These are phyloP conservation scores for Heliothis peltigera DNA, from an alignment of 2,888 invertebrate species.

Conservation along the genomic window DNA sequence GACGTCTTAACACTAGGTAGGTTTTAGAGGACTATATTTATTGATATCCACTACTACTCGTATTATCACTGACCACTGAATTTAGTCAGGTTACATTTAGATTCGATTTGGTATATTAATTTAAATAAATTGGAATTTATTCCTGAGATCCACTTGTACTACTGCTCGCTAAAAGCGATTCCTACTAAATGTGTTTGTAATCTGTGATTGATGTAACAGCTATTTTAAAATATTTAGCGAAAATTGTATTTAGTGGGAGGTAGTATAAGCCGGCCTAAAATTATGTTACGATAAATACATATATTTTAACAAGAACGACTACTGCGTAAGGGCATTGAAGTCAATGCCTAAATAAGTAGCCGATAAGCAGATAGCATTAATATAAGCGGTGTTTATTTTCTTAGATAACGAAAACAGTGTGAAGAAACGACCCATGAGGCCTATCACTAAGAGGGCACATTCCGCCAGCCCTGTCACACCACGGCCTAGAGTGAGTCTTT, in stretches of 20 bases:
- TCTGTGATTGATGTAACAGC: too few relatives aligned
- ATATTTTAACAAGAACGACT: conserved; percentile 16
- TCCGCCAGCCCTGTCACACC: conserved; percentile 67
- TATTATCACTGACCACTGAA: too few relatives aligned
- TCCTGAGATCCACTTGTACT: background rate
- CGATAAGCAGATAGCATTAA: conserved; percentile 48
- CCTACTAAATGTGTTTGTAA: too few relatives aligned
- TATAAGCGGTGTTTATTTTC: conserved; percentile 34
- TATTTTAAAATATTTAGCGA: background rate
- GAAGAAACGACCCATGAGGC: conserved; percentile 61
- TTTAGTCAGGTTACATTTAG: background rate
- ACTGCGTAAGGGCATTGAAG: conserved; percentile 19
- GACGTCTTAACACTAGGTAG: conserved; percentile 4
- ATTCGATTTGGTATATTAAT: background rate
- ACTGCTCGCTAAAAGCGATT: too few relatives aligned
- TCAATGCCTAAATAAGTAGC: conserved; percentile 35
- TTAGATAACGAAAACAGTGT: conserved; percentile 49
- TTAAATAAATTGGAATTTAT: background rate
- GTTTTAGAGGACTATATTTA: background rate
- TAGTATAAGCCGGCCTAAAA: background rate
- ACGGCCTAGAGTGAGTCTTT: conserved; percentile 61
- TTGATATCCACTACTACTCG: background rate
- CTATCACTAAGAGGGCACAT: conserved; percentile 69
- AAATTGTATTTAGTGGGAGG: too few relatives aligned
- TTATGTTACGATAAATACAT: conserved; percentile 1